phyloP scores from a whole-genome alignment of 2,797 vertebrate genomes.

The Botia kubotai region DNA sequence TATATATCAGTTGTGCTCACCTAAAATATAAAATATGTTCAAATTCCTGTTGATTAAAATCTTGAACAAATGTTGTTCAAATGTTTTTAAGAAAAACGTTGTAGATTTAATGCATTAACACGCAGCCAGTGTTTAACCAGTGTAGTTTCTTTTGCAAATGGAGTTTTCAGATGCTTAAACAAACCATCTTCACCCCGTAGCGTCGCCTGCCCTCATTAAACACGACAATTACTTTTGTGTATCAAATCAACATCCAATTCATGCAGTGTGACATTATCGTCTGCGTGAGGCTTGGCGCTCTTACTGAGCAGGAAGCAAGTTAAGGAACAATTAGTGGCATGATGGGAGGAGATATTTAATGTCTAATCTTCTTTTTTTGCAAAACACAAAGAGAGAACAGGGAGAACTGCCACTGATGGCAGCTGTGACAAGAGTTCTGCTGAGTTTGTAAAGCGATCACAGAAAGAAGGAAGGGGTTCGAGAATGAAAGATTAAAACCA shows the following conservation, averaged over 20 bases:
- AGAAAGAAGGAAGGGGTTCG: constrained; percentile 35
- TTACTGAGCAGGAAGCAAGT: constrained; percentile 60
- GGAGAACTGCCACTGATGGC: constrained; percentile 40
- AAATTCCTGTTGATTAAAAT: background rate
- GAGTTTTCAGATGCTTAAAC: constrained; percentile 41
- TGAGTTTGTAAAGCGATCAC: constrained; percentile 38
- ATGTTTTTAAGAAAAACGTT: too few relatives aligned
- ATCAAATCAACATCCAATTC: constrained; percentile 52
- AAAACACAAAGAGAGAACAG: constrained; percentile 58
- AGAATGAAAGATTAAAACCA: constrained; percentile 40
- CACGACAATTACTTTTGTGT: constrained; percentile 59
- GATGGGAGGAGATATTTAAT: constrained; percentile 60
- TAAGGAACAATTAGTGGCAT: constrained; percentile 62
- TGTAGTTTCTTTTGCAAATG: constrained; percentile 11
- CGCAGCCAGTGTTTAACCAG: background rate
- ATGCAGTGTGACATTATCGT: constrained; percentile 50
- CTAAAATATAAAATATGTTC: background rate
- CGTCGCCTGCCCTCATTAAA: constrained; percentile 44
- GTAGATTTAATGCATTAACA: background rate
- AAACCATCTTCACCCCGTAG: constrained; percentile 36
- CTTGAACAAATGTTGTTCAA: too few relatives aligned
- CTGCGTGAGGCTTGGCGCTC: constrained; percentile 29
- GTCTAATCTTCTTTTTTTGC: constrained; percentile 56
- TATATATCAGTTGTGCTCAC: background rate
- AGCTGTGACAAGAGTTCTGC: constrained; percentile 57